Percentiles rank a stretch among this genome's conserved stretches.
These are phyloP conservation scores for Macrobrachium rosenbergii DNA, from an alignment of 1,140 invertebrate species.

Conservation along the genomic window DNA sequence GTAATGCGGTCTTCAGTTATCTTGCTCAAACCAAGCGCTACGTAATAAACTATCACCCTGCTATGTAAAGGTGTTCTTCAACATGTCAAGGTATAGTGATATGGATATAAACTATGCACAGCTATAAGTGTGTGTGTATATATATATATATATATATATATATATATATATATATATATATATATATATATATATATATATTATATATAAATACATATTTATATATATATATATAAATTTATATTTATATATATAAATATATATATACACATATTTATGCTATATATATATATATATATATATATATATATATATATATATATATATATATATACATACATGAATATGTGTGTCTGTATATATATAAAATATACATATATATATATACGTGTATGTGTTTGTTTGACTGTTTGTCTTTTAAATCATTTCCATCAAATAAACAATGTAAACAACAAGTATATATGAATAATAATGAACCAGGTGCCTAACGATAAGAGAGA, in stretches of 20 bases:
- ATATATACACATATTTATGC: background rate
- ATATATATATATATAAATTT: background rate
- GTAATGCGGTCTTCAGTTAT: background rate
- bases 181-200: background rate
- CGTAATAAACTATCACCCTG: too few relatives aligned
- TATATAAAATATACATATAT: background rate
- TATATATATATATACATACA: background rate
- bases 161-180: background rate
- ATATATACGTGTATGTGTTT: background rate
- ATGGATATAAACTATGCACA: background rate
- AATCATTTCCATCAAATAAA: background rate
- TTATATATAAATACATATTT: too few relatives aligned
- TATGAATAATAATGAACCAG: background rate
- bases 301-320: background rate
- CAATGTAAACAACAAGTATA: too few relatives aligned
- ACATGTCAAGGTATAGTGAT: too few relatives aligned
- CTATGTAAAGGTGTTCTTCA: background rate
- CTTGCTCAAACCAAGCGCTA: background rate
- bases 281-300: background rate
- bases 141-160: constrained; percentile 7
- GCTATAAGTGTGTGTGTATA: background rate
- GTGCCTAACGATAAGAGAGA: background rate
- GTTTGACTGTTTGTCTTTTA: background rate
- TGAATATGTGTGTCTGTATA: background rate
- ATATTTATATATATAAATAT: background rate